A percentile compares a stretch with the other conserved stretches of the same genome.
Conservation (phyloP, 2,113 vertebrate genomes). For the Balaeniceps rex region DNA sequence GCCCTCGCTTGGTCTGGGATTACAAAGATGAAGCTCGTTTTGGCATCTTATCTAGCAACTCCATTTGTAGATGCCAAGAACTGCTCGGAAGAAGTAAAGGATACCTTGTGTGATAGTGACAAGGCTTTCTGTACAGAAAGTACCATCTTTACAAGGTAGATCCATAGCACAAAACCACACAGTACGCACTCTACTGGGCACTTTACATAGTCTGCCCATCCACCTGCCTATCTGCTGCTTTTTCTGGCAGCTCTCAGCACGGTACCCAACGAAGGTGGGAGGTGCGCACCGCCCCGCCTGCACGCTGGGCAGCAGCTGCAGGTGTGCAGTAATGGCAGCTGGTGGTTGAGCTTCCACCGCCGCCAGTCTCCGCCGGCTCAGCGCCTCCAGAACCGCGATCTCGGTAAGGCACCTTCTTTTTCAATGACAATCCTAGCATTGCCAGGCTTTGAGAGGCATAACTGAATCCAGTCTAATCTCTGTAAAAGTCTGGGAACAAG, state of each 20-base stretch:
- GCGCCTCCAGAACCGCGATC: not conserved
- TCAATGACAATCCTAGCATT: not conserved
- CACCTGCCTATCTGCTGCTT: not conserved
- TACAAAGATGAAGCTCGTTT: not conserved
- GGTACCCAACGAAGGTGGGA: rapidly evolving
- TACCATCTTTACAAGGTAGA: not conserved
- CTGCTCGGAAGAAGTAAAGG: not conserved
- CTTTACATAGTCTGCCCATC: not conserved
- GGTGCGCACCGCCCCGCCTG: rapidly evolving
- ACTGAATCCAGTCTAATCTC: not conserved
- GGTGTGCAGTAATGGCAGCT: rapidly evolving
- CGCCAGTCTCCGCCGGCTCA: not conserved
- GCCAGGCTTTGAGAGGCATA: not conserved
- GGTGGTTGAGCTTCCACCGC: not conserved
- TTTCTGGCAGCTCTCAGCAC: rapidly evolving
- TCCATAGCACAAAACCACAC: not conserved
- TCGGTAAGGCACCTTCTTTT: not conserved
- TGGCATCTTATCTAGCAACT: not conserved
- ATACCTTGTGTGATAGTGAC: not conserved
- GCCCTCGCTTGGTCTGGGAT: not conserved
- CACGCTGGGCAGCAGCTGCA: not conserved
- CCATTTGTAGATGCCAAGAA: not conserved
- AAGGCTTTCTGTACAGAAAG: not conserved
- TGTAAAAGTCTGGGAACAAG: not conserved
- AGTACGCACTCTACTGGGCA: not conserved